phyloP scores from a whole-genome alignment of 2,888 invertebrate genomes.

The Nebria brevicollis region DNA sequence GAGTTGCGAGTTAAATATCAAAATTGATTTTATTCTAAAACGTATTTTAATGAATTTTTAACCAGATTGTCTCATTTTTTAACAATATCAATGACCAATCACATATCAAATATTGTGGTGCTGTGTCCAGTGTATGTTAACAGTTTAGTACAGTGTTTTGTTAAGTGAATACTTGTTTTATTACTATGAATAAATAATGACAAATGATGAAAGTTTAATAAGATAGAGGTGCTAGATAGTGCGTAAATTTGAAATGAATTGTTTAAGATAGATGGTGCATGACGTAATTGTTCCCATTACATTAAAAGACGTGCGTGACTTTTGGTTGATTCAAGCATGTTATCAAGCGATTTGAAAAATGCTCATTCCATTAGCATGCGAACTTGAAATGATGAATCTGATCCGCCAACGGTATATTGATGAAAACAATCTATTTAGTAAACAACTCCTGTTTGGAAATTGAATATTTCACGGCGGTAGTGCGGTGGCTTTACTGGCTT shows the following conservation, averaged over 20 bases:
- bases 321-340: conserved; percentile 29
- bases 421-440: conserved; percentile 38
- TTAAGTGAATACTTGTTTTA: no score
- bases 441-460: conserved; percentile 33
- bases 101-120: no score
- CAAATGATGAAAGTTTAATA: not conserved
- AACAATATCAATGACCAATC: no score
- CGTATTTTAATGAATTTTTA: no score
- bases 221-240: not conserved
- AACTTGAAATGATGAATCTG: conserved; percentile 30
- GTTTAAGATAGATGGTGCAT: not conserved
- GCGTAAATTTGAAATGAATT: not conserved
- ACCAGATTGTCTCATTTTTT: no score
- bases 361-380: conserved; percentile 30
- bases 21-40: no score
- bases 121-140: no score
- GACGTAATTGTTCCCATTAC: conserved; percentile 23
- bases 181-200: no score
- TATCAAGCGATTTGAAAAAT: conserved; percentile 24
- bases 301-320: conserved; percentile 30
- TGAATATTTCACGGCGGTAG: conserved; percentile 22
- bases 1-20: no score
- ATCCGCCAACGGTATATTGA: conserved; percentile 8
- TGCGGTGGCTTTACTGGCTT: not conserved
- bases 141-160: no score